Conservation (phyloP, 2,888 invertebrate species). For the Eumerus sabulonum region DNA sequence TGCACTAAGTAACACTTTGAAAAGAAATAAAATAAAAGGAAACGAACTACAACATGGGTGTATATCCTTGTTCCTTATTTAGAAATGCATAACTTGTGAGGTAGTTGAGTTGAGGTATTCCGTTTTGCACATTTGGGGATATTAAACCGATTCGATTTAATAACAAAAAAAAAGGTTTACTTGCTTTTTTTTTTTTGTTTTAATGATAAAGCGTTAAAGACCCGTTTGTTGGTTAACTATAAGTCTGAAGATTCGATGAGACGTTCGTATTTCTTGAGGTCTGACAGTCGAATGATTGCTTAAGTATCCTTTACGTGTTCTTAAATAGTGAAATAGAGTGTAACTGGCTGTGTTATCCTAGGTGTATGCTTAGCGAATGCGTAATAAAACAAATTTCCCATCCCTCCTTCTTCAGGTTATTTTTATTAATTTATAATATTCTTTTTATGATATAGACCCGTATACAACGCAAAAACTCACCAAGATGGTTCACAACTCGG, state of each 20-base stretch:
- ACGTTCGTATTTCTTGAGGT: conserved; percentile 67
- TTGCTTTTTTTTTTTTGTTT: background rate
- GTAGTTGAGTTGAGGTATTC: conserved; percentile 63
- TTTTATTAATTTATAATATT: conserved; percentile 9
- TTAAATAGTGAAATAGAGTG: conserved; percentile 71
- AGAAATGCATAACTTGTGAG: conserved; percentile 40
- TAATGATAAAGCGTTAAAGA: conserved; percentile 15
- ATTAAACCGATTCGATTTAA: conserved; percentile 4
- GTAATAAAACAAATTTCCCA: conserved; percentile 38
- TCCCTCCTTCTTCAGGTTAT: conserved; percentile 28
- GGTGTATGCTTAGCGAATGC: conserved; percentile 41
- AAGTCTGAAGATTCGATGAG: conserved; percentile 56
- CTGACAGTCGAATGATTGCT: conserved; percentile 62
- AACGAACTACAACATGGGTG: conserved; percentile 10
- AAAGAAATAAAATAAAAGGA: conserved; percentile 11
- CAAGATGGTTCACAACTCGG: conserved; percentile 61
- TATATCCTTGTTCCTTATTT: conserved; percentile 25
- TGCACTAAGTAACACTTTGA: conserved; percentile 57
- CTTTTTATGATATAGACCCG: conserved; percentile 24
- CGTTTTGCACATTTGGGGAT: conserved; percentile 50
- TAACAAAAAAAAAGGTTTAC: too few species aligned
- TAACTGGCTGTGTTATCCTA: conserved; percentile 71
- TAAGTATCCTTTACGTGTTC: conserved; percentile 69
- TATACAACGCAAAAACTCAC: conserved; percentile 20
- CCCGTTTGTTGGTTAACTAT: conserved; percentile 45